Evolutionary conservation across 2,888 invertebrate genomes (phyloP).

Genomic region (Crioceris asparagi): DNA sequence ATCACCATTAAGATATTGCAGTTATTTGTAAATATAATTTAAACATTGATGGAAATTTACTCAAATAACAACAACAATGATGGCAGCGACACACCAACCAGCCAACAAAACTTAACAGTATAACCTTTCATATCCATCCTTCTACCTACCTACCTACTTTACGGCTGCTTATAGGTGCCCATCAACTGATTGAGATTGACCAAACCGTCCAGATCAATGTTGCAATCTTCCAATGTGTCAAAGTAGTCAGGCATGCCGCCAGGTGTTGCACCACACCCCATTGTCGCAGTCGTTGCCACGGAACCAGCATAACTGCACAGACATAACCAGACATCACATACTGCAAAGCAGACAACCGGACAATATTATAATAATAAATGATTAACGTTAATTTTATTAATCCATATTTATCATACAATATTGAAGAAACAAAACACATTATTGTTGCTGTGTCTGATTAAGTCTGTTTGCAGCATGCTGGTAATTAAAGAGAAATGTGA

Average conservation of each 20-base stretch:
- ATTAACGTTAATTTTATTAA: neutral
- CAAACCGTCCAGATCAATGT: constrained; percentile 33
- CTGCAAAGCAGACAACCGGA: constrained; percentile 39
- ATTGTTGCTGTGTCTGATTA: constrained; percentile 41
- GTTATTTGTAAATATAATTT: no score
- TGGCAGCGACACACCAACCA: no score
- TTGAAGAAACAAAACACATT: no score
- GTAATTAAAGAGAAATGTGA: no score
- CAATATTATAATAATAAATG: neutral
- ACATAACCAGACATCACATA: constrained; percentile 40
- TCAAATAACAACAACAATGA: no score
- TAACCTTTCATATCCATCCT: no score
- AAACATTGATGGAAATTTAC: no score
- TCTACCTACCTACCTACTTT: no score
- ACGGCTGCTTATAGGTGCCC: constrained; percentile 29
- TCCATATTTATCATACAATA: no score
- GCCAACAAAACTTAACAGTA: no score
- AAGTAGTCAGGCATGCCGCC: constrained; percentile 31
- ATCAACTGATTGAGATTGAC: constrained; percentile 35
- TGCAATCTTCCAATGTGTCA: constrained; percentile 32
- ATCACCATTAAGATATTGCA: no score
- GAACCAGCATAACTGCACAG: constrained; percentile 39
- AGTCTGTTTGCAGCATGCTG: constrained; percentile 40
- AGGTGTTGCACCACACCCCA: constrained; percentile 25
- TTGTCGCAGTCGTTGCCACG: constrained; percentile 32